Base-by-base conservation (phyloP, 2,113 vertebrate species). In the Zosterops pallidus region DNA sequence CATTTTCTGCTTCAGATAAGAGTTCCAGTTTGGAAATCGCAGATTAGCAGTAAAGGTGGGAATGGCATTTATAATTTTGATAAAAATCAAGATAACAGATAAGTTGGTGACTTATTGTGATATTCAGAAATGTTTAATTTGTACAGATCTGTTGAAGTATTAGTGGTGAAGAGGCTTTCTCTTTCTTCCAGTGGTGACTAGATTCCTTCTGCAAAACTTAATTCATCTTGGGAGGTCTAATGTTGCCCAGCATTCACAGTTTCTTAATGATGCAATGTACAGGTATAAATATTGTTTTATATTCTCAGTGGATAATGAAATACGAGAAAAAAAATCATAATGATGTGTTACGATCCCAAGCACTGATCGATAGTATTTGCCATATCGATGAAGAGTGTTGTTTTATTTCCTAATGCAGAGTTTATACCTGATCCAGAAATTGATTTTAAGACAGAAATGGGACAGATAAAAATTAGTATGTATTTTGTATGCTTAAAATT, bases 351-450 rank as follows among this genome's bases (percentile, higher is more conserved):
- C 20, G 52, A 3, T 64, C 37, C 29, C 9, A 23, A 42, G 13
- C 0, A 3, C 28, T 78, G 11, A 78, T 85, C 53, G 12, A 37
- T 35, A 53, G 10, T 14, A 3, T 64, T 13, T n/a, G 17, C n/a
- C 2, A 1, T 10, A 53, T 31, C 1, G 0, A 5, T 49, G 42
- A 69, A 78, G 33, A 26, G 9, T 42, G 6, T n/a, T 2, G 1
- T 9, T 64, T 72, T 76, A 39, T 76, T 41, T 83, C 31, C 39
- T 92, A 41, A 60, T 70, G 28, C 12, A 28, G 22, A 42, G 19
- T 57, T 82, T 52, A 53, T 68, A 29, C 6, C 28, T 65, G 14
- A 53, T 90, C 59, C 55, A 88, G 65, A 81, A 77, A 39, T 8
- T 33, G 8, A 22, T 47, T 89, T 92, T 78, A 78, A 78, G 26